A percentile compares a stretch with the other conserved stretches of the same genome.
Evolutionary conservation across 2,113 vertebrate species (phyloP).

Genomic region (Elachura formosa): DNA sequence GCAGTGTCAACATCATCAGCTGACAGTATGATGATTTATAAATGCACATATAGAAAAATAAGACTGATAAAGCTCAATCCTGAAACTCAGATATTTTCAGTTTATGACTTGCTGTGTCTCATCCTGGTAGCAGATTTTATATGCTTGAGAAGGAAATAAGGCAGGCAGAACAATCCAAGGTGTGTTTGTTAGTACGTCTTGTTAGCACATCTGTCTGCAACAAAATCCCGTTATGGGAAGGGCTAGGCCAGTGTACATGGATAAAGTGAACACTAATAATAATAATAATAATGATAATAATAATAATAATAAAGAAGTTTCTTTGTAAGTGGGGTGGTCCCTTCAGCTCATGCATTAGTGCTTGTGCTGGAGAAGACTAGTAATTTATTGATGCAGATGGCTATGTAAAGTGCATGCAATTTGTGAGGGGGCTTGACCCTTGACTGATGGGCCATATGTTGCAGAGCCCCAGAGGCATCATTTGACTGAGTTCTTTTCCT

Average conservation of each 20-base stretch:
- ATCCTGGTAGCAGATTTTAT: background rate
- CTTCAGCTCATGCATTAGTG: constrained; percentile 68
- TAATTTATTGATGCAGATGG: constrained; percentile 85
- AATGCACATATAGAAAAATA: background rate
- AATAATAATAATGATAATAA: background rate
- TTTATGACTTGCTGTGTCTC: background rate
- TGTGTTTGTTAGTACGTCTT: background rate
- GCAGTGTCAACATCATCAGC: background rate
- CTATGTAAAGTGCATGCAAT: constrained; percentile 85
- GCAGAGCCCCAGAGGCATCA: constrained; percentile 76
- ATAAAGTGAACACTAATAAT: background rate
- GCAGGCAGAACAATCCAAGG: background rate
- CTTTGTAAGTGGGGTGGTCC: constrained; percentile 57
- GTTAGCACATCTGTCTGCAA: background rate
- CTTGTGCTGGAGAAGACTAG: constrained; percentile 56
- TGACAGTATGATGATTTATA: background rate
- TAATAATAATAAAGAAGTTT: constrained; percentile 13
- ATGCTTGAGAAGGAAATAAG: background rate
- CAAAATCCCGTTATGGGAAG: constrained; percentile 5
- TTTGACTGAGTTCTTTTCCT: constrained; percentile 78
- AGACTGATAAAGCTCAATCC: background rate
- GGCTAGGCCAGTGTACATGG: background rate
- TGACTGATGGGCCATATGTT: constrained; percentile 84
- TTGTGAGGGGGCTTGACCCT: constrained; percentile 87
- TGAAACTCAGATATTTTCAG: background rate